Conservation (phyloP, 2,888 invertebrate species). For the Crossocerus cetratus region DNA sequence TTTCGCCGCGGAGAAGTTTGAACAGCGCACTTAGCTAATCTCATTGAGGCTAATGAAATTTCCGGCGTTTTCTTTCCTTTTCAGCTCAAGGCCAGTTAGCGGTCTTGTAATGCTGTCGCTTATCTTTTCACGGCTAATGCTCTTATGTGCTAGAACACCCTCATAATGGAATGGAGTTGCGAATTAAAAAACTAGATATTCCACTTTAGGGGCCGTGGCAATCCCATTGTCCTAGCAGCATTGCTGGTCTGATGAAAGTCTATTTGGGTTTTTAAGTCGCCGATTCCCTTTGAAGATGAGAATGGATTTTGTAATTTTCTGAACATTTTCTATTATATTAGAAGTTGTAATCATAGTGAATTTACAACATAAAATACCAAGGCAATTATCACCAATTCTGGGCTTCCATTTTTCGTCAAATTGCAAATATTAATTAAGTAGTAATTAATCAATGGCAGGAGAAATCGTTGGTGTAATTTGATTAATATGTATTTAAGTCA, state of each 20-base stretch:
- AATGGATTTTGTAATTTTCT: too few species aligned
- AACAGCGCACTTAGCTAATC: neutral
- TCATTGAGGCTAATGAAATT: slow-evolving; percentile 3
- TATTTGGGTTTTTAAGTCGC: too few species aligned
- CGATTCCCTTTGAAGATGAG: too few species aligned
- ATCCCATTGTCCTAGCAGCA: neutral
- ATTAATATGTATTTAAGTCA: too few species aligned
- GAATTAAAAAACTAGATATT: neutral
- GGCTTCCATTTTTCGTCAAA: too few species aligned
- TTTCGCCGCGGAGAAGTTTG: neutral
- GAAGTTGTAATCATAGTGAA: too few species aligned
- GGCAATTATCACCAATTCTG: too few species aligned
- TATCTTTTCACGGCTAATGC: neutral
- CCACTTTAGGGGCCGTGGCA: neutral
- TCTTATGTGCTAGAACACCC: neutral
- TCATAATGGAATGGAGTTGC: neutral
- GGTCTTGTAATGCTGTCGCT: neutral
- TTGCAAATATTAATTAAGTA: too few species aligned
- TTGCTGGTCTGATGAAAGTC: neutral
- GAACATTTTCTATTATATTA: too few species aligned
- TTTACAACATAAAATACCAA: too few species aligned
- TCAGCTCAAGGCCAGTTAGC: neutral
- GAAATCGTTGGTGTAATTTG: too few species aligned
- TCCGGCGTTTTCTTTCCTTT: neutral
- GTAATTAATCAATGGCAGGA: too few species aligned